Percentiles rank a stretch among this genome's conserved stretches.
Conservation (phyloP, 2,888 invertebrate species). For the Alloscopus bannaensis region DNA sequence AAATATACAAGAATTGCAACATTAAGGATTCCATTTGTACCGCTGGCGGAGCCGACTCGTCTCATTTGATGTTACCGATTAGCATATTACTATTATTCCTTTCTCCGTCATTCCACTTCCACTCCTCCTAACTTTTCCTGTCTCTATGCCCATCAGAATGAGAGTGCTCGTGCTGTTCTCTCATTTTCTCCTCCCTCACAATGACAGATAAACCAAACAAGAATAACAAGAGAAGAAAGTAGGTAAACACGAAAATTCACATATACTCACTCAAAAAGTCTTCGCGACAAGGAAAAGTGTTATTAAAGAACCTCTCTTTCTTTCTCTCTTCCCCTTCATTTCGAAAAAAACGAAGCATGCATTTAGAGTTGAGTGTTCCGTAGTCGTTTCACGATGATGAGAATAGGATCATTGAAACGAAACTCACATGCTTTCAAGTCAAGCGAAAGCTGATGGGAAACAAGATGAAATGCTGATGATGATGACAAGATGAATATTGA, state of each 20-base stretch:
- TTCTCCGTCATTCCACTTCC: background rate
- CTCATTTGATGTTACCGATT: conserved; percentile 36
- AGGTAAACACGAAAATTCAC: background rate
- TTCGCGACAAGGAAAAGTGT: background rate
- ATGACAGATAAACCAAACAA: background rate
- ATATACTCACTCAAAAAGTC: background rate
- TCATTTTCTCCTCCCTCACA: too few species aligned
- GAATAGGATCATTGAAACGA: background rate
- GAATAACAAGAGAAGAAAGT: background rate
- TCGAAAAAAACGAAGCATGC: background rate
- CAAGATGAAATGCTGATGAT: conserved; percentile 3
- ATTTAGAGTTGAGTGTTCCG: background rate
- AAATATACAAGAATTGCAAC: background rate
- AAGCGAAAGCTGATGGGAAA: background rate
- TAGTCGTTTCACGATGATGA: background rate
- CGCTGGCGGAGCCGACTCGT: background rate
- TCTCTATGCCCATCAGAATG: background rate
- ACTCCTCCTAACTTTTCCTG: background rate
- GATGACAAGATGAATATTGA: conserved; percentile 35
- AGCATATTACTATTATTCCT: conserved; percentile 34
- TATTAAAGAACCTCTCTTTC: background rate
- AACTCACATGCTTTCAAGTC: background rate
- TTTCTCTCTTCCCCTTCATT: background rate
- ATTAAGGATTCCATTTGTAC: conserved; percentile 32
- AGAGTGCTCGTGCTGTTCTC: background rate